Conservation (phyloP, 1,140 invertebrate genomes). For the Sarcophaga bullata region DNA sequence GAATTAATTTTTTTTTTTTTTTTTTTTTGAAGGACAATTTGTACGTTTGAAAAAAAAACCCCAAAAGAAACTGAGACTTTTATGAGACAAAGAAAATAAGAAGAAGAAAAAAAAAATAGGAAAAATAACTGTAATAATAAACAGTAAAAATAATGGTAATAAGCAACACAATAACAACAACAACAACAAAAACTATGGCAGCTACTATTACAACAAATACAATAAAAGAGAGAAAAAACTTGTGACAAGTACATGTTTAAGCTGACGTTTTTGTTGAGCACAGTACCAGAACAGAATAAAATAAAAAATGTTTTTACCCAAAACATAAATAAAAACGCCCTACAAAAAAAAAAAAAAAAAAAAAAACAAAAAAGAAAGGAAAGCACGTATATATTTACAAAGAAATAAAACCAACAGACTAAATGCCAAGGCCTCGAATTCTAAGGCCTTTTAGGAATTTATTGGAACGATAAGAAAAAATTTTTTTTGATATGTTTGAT, state of each 20-base stretch:
- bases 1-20: neutral
- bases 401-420: no score
- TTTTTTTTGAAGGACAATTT: constrained; percentile 4
- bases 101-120: neutral
- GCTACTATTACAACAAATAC: neutral
- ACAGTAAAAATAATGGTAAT: neutral
- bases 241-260: constrained; percentile 24
- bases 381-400: neutral
- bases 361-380: no score
- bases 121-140: neutral
- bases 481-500: no score
- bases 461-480: no score
- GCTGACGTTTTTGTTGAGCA: neutral
- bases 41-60: neutral
- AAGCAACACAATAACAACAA: neutral
- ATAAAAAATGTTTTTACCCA: neutral
- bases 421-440: no score
- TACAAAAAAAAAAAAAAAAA: no score
- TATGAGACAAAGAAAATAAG: neutral
- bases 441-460: no score
- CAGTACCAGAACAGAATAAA: no score
- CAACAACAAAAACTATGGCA: neutral
- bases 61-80: neutral
- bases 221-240: neutral
- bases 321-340: neutral